A percentile compares a stretch with the other conserved stretches of the same genome.
Conservation (phyloP, 2,888 invertebrate genomes). For the Amphipoea oculea region DNA sequence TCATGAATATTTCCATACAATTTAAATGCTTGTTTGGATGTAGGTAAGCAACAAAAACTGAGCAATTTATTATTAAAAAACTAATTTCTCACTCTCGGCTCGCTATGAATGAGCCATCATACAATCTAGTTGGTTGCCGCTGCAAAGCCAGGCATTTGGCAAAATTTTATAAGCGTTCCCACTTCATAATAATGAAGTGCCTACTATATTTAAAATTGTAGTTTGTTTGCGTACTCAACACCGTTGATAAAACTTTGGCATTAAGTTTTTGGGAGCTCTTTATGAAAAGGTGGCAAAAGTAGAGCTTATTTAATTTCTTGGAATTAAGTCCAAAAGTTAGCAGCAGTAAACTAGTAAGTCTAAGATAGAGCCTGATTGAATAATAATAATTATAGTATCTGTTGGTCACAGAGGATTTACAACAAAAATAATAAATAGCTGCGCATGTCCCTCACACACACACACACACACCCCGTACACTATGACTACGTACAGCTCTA, state of each 20-base stretch:
- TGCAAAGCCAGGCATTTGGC: constrained; percentile 47
- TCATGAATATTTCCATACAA: constrained; percentile 36
- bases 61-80: constrained; percentile 64
- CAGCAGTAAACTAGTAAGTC: not conserved
- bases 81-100: constrained; percentile 62
- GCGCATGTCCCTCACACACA: no score
- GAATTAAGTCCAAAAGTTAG: not conserved
- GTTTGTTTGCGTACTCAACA: constrained; percentile 53
- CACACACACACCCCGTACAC: no score
- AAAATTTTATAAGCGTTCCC: constrained; percentile 62
- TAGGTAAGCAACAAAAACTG: constrained; percentile 43
- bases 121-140: constrained; percentile 59
- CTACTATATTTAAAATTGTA: constrained; percentile 57
- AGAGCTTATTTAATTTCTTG: not conserved
- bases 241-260: constrained; percentile 47
- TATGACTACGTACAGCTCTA: not conserved
- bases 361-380: not conserved
- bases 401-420: not conserved
- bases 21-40: constrained; percentile 25
- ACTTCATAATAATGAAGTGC: constrained; percentile 64
- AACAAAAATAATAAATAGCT: not conserved
- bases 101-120: constrained; percentile 63
- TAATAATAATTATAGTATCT: not conserved
- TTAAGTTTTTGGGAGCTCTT: constrained; percentile 2
- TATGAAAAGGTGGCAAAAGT: not conserved